phyloP scores from a whole-genome alignment of 2,797 vertebrate genomes.

The Cuculus canorus region DNA sequence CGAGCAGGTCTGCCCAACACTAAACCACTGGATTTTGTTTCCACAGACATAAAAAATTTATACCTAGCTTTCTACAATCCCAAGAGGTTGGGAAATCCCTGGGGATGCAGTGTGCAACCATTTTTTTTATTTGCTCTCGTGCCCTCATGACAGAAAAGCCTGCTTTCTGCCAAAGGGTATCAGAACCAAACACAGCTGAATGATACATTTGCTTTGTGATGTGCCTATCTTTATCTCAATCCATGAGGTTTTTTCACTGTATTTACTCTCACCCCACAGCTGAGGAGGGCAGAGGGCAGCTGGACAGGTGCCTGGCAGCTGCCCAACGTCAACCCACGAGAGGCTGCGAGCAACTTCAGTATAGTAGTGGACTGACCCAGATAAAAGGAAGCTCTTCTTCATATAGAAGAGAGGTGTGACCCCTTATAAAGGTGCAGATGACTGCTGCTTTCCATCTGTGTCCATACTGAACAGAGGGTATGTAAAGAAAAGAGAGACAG shows the following conservation, averaged over 20 bases:
- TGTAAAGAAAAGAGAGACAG: neutral
- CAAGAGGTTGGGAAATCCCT: neutral
- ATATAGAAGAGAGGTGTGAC: neutral
- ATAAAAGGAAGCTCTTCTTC: neutral
- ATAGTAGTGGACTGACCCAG: neutral
- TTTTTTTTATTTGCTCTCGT: neutral
- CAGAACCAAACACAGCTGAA: neutral
- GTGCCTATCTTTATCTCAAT: neutral
- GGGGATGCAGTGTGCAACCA: neutral
- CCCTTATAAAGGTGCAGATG: neutral
- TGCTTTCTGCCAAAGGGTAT: neutral
- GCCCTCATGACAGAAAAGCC: neutral
- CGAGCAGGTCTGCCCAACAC: neutral
- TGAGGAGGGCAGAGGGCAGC: neutral
- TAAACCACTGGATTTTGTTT: neutral
- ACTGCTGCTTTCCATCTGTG: neutral
- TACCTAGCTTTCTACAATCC: neutral
- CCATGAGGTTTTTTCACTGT: neutral
- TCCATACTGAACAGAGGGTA: neutral
- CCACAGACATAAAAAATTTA: neutral
- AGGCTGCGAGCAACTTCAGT: neutral
- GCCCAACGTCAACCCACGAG: neutral
- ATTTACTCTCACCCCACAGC: neutral
- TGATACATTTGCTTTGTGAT: neutral
- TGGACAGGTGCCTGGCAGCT: neutral